Conservation (phyloP, 1,140 invertebrate genomes). For the Drosophila guanche region DNA sequence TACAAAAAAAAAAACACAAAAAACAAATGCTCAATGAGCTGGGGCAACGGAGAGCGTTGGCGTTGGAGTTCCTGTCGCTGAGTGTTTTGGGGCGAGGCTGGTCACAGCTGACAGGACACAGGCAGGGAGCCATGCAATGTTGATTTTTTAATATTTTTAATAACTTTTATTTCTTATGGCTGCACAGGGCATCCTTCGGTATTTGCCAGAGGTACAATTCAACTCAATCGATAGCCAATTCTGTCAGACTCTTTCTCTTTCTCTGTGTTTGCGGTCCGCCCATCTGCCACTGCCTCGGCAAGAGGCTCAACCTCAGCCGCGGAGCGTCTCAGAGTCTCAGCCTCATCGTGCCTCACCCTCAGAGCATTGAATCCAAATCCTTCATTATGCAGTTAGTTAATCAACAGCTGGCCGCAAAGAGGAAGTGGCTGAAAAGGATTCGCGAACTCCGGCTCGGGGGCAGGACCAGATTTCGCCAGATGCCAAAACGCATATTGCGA, state of each 20-base stretch:
- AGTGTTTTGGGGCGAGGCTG: conserved; percentile 10
- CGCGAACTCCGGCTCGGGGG: conserved; percentile 30
- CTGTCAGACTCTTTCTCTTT: too few species aligned
- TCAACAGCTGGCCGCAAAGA: conserved; percentile 76
- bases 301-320: too few species aligned
- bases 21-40: conserved; percentile 7
- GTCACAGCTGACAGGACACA: conserved; percentile 62
- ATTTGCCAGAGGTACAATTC: too few species aligned
- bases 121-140: not conserved
- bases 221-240: too few species aligned
- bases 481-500: conserved; percentile 40
- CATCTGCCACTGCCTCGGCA: too few species aligned
- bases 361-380: conserved; percentile 8
- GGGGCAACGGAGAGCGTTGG: not conserved
- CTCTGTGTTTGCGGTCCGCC: too few species aligned
- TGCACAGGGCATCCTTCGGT: too few species aligned
- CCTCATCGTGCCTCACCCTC: not conserved
- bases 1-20: conserved; percentile 4
- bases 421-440: conserved; percentile 65
- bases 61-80: not conserved
- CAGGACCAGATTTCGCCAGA: conserved; percentile 48
- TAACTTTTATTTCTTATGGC: too few species aligned
- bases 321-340: too few species aligned
- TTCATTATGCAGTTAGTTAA: conserved; percentile 72
- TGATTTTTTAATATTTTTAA: too few species aligned